phyloP scores from a whole-genome alignment of 2,113 vertebrate genomes.

The Pelvicachromis taeniatus region DNA sequence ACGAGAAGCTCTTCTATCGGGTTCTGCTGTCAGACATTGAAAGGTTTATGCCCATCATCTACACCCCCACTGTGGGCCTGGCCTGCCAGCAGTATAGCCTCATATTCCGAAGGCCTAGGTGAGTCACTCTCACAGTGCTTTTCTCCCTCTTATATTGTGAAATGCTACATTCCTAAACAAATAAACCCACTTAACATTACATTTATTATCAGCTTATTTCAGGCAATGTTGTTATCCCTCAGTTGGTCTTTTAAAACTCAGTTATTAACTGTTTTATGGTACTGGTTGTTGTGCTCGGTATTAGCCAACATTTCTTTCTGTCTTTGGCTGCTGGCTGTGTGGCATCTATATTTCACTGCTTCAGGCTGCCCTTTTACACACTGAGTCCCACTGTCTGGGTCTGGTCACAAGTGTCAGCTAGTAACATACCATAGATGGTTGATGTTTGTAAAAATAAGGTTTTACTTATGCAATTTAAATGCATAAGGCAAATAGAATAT shows the following conservation, averaged over 20 bases:
- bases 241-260: not conserved
- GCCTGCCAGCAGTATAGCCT: slow-evolving; percentile 95
- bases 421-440: not conserved
- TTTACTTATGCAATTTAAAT: not conserved
- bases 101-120: slow-evolving; percentile 90
- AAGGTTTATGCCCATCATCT: slow-evolving; percentile 95
- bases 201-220: not conserved
- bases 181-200: not conserved
- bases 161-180: not conserved
- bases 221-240: not conserved
- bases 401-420: not conserved
- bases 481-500: not conserved
- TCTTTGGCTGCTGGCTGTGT: not conserved
- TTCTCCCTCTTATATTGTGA: not conserved
- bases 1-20: slow-evolving; percentile 95
- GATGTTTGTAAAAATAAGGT: not conserved
- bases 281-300: not conserved
- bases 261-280: not conserved
- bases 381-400: not conserved
- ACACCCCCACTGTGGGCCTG: slow-evolving; percentile 93
- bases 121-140: slow-evolving; percentile 38
- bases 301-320: not conserved
- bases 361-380: not conserved
- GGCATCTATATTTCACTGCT: not conserved
- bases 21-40: slow-evolving; percentile 87